Evolutionary conservation across 2,797 vertebrate species (phyloP).

Genomic region (Micrastur ruficollis): DNA sequence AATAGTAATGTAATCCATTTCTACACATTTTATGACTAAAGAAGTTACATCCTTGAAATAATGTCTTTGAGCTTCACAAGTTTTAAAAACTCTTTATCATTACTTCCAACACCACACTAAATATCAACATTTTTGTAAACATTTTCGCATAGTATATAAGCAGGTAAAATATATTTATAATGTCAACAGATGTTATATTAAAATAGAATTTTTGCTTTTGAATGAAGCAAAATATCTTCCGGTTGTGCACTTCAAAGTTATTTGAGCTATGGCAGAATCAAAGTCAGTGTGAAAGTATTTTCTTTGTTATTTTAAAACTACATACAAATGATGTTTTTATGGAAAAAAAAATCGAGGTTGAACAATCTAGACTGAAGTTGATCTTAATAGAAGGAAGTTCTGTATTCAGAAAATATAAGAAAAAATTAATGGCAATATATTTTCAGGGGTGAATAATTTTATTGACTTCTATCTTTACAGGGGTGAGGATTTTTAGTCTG

Average conservation of each 20-base stretch:
- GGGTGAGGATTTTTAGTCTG: background rate
- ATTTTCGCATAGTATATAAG: background rate
- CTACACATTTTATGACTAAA: background rate
- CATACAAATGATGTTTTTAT: background rate
- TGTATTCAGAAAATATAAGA: background rate
- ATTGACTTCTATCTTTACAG: background rate
- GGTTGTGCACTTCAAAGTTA: background rate
- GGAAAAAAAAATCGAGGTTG: background rate
- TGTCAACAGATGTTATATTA: background rate
- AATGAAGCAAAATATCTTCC: background rate
- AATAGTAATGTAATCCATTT: background rate
- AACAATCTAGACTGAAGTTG: fast-evolving
- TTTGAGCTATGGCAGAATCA: background rate
- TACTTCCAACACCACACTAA: background rate
- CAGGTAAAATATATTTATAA: background rate
- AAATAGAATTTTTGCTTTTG: background rate
- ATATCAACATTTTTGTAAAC: background rate
- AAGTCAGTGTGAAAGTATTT: background rate
- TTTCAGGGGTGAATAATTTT: background rate
- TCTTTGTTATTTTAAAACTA: background rate
- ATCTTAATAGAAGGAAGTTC: background rate
- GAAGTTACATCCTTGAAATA: background rate
- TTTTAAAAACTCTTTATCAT: background rate
- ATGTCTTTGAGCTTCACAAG: background rate
- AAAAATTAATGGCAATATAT: background rate